Percentiles rank a stretch among this genome's conserved stretches.
Conservation (phyloP, 2,888 invertebrate species). For the Platypus cylindrus region DNA sequence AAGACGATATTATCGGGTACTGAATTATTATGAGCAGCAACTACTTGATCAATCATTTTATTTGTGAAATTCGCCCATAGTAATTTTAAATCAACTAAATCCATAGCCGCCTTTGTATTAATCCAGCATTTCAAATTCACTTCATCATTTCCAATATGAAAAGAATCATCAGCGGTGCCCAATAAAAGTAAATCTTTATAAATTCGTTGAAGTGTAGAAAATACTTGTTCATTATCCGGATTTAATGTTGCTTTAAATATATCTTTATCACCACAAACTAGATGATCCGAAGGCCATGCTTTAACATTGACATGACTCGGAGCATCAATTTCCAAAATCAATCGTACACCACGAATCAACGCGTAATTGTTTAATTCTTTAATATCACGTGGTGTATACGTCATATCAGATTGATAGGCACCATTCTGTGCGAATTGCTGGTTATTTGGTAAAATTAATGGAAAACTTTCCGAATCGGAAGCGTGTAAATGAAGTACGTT, state of each 20-base stretch:
- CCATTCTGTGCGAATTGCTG: conserved; percentile 68
- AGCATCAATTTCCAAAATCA: conserved; percentile 78
- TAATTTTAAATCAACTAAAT: conserved; percentile 50
- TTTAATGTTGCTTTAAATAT: conserved; percentile 69
- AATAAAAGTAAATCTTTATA: conserved; percentile 59
- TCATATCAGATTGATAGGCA: conserved; percentile 60
- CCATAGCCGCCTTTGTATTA: conserved; percentile 23
- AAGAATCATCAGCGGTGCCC: conserved; percentile 61
- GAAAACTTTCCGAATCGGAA: conserved; percentile 82
- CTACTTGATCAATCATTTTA: conserved; percentile 44
- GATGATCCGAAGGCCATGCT: conserved; percentile 65
- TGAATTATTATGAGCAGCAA: conserved; percentile 43
- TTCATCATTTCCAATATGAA: conserved; percentile 69
- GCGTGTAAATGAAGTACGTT: conserved; percentile 87
- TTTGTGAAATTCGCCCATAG: conserved; percentile 61
- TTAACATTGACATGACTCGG: conserved; percentile 68
- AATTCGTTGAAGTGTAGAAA: conserved; percentile 53
- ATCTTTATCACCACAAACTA: conserved; percentile 54
- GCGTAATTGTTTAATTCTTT: conserved; percentile 60
- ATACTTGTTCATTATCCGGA: conserved; percentile 60
- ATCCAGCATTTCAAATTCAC: conserved; percentile 66
- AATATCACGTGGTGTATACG: conserved; percentile 55
- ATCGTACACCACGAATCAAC: conserved; percentile 63
- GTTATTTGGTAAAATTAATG: conserved; percentile 58
- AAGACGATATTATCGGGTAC: conserved; percentile 44